Evolutionary conservation across 2,797 vertebrate genomes (phyloP).

Genomic region (Urophycis tenuis): DNA sequence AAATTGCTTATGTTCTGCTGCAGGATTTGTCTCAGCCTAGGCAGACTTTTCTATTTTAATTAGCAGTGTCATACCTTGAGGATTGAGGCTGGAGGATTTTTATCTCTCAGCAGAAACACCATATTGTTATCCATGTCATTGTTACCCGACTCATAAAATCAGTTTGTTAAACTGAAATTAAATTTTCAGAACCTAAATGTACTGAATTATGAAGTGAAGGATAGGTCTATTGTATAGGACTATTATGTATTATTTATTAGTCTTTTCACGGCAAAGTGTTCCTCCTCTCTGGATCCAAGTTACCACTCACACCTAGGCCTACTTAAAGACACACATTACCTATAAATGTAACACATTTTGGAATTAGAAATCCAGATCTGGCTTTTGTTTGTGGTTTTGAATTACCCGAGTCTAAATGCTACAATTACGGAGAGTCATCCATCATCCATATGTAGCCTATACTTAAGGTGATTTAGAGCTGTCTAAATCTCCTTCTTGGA

Average conservation of each 20-base stretch:
- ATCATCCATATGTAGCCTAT: neutral
- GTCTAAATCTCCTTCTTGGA: neutral
- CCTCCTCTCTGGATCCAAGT: neutral
- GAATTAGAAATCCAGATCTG: too few species aligned
- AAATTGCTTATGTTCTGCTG: conserved; percentile 15
- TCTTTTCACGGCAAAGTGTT: neutral
- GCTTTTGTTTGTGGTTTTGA: neutral
- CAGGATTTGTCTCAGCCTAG: conserved; percentile 2
- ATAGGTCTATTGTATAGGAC: neutral
- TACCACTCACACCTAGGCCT: neutral
- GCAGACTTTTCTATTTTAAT: neutral
- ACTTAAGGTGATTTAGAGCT: too few species aligned
- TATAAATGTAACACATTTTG: too few species aligned
- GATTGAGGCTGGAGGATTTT: neutral
- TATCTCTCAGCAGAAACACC: neutral
- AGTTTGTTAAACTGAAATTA: neutral
- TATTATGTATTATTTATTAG: neutral
- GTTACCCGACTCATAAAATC: neutral
- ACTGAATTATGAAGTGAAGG: neutral
- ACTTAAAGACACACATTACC: too few species aligned
- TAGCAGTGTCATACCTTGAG: neutral
- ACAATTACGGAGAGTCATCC: neutral
- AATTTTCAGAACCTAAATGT: neutral
- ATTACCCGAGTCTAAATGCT: neutral
- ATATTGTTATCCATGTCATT: too few species aligned